Percentiles rank a stretch among this genome's conserved stretches.
Conservation (phyloP, 2,113 vertebrate species). For the Cryptotis parvus region DNA sequence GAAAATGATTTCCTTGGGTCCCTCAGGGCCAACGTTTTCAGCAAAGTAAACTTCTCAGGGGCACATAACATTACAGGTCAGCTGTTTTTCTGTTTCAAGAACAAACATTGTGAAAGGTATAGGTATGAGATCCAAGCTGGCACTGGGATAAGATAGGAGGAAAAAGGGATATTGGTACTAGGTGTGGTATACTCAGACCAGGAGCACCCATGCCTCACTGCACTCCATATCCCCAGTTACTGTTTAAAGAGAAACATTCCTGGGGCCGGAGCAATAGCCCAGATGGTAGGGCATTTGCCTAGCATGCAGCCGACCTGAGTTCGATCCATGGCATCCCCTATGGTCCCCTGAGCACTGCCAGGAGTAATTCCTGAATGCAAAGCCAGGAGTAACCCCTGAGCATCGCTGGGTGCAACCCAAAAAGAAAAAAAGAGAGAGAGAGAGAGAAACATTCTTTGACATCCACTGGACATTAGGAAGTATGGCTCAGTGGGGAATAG, state of each 20-base stretch:
- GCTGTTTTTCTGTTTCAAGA: background rate
- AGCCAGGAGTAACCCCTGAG: too few relatives aligned
- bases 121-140: background rate
- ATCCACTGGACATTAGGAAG: background rate
- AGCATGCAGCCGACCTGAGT: too few relatives aligned
- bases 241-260: background rate
- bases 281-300: too few relatives aligned
- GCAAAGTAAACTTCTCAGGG: background rate
- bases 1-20: background rate
- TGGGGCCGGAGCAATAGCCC: too few relatives aligned
- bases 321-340: too few relatives aligned
- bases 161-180: background rate
- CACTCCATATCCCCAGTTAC: background rate
- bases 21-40: accelerated
- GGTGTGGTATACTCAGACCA: too few relatives aligned
- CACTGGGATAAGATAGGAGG: background rate
- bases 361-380: too few relatives aligned
- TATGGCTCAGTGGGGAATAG: background rate
- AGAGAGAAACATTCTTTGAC: background rate
- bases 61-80: background rate
- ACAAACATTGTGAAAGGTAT: background rate
- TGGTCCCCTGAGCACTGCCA: too few relatives aligned
- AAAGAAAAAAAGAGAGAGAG: too few relatives aligned
- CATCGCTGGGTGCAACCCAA: too few relatives aligned
- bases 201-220: too few relatives aligned